These are phyloP conservation scores for Aporophyla lueneburgensis DNA, from an alignment of 2,888 invertebrate genomes.

Conservation along the genomic window DNA sequence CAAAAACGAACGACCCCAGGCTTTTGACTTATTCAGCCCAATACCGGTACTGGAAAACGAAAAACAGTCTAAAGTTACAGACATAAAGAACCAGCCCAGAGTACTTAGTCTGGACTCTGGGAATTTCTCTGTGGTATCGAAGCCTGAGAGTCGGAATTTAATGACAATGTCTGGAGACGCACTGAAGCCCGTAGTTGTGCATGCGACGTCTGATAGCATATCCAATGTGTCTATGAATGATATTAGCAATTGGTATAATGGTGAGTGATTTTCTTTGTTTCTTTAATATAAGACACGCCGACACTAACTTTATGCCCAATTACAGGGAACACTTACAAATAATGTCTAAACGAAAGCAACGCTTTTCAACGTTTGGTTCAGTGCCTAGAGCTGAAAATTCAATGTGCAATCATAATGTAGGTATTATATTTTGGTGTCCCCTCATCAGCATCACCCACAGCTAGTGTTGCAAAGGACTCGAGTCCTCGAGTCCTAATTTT, in stretches of 20 bases:
- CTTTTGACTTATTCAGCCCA: constrained; percentile 90
- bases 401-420: too few relatives aligned
- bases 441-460: too few relatives aligned
- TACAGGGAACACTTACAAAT: too few relatives aligned
- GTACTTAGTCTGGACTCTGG: constrained; percentile 85
- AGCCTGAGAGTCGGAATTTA: constrained; percentile 80
- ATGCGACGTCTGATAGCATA: constrained; percentile 85
- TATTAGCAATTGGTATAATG: constrained; percentile 93
- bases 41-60: constrained; percentile 84
- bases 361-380: too few relatives aligned
- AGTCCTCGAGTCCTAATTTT: too few relatives aligned
- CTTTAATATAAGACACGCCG: too few relatives aligned
- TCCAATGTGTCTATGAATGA: constrained; percentile 91
- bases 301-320: too few relatives aligned
- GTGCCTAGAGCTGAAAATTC: too few relatives aligned
- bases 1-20: constrained; percentile 79
- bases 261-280: constrained; percentile 67
- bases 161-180: constrained; percentile 84
- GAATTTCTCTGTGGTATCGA: constrained; percentile 85
- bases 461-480: too few relatives aligned
- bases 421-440: too few relatives aligned
- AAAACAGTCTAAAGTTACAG: constrained; percentile 82
- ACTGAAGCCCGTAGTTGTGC: constrained; percentile 80
- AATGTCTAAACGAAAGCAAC: too few relatives aligned
- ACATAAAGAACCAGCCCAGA: constrained; percentile 80